Conservation (phyloP, 2,113 vertebrate genomes). For the Mola mola region DNA sequence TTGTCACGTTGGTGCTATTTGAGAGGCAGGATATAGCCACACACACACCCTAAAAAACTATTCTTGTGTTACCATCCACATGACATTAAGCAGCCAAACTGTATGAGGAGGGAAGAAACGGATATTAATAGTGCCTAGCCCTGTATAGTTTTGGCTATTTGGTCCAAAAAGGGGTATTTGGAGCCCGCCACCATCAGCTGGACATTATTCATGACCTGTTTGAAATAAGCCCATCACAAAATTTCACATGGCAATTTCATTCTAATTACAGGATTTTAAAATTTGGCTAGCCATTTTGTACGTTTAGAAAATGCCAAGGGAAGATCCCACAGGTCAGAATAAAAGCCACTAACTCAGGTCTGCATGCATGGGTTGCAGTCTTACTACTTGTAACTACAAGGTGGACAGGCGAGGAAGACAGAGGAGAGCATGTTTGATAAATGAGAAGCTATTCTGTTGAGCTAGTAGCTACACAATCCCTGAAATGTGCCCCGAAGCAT, state of each 20-base stretch:
- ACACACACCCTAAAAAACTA: neutral
- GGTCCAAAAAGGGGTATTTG: too few relatives aligned
- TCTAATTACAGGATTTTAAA: slow-evolving; percentile 21
- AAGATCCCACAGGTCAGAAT: neutral
- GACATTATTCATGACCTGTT: too few relatives aligned
- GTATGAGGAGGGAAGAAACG: neutral
- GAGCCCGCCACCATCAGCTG: too few relatives aligned
- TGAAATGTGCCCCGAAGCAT: too few relatives aligned
- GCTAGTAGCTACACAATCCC: too few relatives aligned
- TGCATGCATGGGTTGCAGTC: slow-evolving; percentile 53
- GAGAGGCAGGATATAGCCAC: slow-evolving; percentile 14
- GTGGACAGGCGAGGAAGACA: slow-evolving; percentile 15
- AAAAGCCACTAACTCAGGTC: slow-evolving; percentile 26
- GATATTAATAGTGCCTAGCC: too few relatives aligned
- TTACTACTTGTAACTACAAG: slow-evolving; percentile 22
- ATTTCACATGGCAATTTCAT: too few relatives aligned
- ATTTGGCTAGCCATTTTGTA: slow-evolving; percentile 33
- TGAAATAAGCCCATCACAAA: too few relatives aligned
- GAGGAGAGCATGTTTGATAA: slow-evolving; percentile 23
- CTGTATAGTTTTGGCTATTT: too few relatives aligned
- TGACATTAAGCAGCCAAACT: neutral
- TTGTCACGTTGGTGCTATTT: slow-evolving; percentile 41
- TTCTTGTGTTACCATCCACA: slow-evolving; percentile 4
- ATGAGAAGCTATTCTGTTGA: slow-evolving; percentile 60
- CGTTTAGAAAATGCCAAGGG: neutral